A percentile compares a stretch with the other conserved stretches of the same genome.
phyloP scores from a whole-genome alignment of 2,888 invertebrate genomes.

The Bibio marci region DNA sequence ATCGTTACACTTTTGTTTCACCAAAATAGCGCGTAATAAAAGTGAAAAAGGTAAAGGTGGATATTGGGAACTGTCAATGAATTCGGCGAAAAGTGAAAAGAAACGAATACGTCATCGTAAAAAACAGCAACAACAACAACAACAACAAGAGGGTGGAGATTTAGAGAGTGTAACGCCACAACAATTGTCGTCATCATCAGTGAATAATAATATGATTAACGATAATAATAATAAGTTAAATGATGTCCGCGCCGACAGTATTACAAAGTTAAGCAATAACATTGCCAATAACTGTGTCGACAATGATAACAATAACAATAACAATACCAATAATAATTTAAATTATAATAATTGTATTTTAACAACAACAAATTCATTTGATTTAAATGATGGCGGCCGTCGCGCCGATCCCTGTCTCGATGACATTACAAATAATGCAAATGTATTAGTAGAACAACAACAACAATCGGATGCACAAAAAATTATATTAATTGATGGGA shows the following conservation, averaged over 20 bases:
- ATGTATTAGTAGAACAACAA: no score
- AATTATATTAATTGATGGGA: no score
- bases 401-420: no score
- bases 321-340: not conserved
- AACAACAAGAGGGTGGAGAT: not conserved
- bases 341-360: not conserved
- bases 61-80: constrained; percentile 28
- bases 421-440: no score
- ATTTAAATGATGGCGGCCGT: no score
- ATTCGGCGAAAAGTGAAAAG: constrained; percentile 24
- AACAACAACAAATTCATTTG: no score
- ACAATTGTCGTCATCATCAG: not conserved
- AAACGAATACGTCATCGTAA: constrained; percentile 20
- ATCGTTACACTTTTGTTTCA: constrained; percentile 26
- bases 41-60: constrained; percentile 29
- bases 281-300: not conserved
- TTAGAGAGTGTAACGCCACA: not conserved
- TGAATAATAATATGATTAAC: not conserved
- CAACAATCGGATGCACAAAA: no score
- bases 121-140: not conserved
- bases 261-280: no score
- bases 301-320: constrained; percentile 1
- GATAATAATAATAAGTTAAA: not conserved
- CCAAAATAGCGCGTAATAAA: constrained; percentile 25
- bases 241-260: not conserved